These are phyloP conservation scores for Drosophila greeni DNA, from an alignment of 2,888 invertebrate species.

Conservation along the genomic window DNA sequence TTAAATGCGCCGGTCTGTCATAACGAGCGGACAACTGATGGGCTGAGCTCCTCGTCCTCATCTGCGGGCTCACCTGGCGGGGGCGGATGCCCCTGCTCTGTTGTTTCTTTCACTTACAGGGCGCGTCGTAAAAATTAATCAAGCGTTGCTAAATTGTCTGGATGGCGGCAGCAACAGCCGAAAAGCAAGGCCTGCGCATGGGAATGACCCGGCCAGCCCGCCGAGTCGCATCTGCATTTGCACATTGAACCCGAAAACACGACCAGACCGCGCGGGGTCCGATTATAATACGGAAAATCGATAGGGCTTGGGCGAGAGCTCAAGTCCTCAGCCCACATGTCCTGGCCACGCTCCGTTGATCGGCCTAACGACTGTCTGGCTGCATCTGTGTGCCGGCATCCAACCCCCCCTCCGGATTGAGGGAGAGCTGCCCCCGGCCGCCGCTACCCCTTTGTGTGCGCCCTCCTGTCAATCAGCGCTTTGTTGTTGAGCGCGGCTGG, in stretches of 20 bases:
- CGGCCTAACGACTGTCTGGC: constrained; percentile 61
- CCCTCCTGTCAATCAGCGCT: constrained; percentile 69
- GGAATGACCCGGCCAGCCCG: constrained; percentile 33
- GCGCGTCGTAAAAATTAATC: constrained; percentile 65
- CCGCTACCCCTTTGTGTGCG: constrained; percentile 28
- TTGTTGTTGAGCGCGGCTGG: constrained; percentile 57
- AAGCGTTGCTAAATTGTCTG: constrained; percentile 70
- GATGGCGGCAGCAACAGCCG: constrained; percentile 28
- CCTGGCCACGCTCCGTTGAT: constrained; percentile 65
- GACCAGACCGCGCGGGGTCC: not conserved
- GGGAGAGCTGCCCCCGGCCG: not conserved
- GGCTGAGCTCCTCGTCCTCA: not conserved
- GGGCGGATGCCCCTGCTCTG: constrained; percentile 4
- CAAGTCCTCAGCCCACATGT: constrained; percentile 49
- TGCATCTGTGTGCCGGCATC: constrained; percentile 43
- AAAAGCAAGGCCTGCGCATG: constrained; percentile 10
- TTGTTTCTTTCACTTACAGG: constrained; percentile 51
- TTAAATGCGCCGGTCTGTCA: constrained; percentile 35
- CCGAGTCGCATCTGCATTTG: constrained; percentile 52
- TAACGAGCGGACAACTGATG: constrained; percentile 22
- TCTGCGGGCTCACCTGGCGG: constrained; percentile 6
- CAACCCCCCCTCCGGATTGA: not conserved
- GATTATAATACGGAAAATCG: constrained; percentile 40
- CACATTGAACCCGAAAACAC: constrained; percentile 25
- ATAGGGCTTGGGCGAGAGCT: constrained; percentile 47